Evolutionary conservation across 92 coral and sea anemone genomes (phyloP).

Genomic region (Desmophyllum pertusum): DNA sequence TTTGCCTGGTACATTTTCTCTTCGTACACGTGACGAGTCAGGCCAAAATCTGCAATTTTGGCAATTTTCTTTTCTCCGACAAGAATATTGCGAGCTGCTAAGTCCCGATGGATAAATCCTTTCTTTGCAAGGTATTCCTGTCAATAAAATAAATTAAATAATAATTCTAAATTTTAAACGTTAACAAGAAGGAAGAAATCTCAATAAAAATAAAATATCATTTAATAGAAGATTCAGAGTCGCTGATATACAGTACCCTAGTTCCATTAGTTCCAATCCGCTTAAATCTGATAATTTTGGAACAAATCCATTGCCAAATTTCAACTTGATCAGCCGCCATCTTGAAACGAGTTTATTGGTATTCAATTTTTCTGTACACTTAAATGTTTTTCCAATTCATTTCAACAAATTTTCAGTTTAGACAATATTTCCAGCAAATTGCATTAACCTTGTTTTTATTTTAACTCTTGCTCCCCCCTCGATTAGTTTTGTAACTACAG

Average conservation of each 20-base stretch:
- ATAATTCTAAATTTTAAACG: not conserved
- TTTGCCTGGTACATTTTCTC: constrained; percentile 69
- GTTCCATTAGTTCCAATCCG: not conserved
- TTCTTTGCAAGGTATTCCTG: constrained; percentile 75
- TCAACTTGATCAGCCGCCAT: no score
- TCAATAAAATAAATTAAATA: not conserved
- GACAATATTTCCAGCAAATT: no score
- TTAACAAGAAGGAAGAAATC: not conserved
- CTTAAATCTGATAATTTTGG: no score
- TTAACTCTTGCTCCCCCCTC: no score
- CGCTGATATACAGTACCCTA: not conserved
- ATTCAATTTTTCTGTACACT: no score
- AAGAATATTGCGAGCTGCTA: constrained; percentile 84
- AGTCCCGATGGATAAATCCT: constrained; percentile 84
- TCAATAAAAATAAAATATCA: not conserved
- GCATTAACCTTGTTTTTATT: no score
- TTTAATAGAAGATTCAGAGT: not conserved
- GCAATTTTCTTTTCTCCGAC: constrained; percentile 84
- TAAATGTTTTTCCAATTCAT: no score
- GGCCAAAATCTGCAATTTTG: constrained; percentile 83
- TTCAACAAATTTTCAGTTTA: no score
- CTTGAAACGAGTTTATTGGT: no score
- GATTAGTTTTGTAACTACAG: no score
- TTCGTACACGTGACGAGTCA: constrained; percentile 83
- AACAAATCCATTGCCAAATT: no score